phyloP scores from a whole-genome alignment of 2,888 invertebrate species.

The Ophioninae sp. region DNA sequence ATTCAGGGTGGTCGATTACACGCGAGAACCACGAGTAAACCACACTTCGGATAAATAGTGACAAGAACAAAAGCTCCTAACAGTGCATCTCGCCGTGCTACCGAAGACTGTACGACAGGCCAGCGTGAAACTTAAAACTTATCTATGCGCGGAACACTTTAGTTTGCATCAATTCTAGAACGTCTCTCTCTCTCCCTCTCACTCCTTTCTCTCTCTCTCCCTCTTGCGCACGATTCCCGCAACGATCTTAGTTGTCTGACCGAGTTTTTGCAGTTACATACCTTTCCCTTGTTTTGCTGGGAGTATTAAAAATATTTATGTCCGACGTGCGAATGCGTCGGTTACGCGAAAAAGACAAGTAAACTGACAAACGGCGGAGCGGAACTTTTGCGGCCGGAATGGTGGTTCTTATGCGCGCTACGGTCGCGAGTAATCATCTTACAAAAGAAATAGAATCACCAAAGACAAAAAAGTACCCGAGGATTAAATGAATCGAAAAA shows the following conservation, averaged over 20 bases:
- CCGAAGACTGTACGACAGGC: conserved; percentile 3
- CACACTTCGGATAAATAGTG: conserved; percentile 43
- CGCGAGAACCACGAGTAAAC: conserved; percentile 67
- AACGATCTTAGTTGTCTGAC: background rate
- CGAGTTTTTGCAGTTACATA: conserved; percentile 10
- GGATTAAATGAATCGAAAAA: background rate
- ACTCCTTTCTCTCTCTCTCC: background rate
- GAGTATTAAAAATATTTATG: conserved; percentile 31
- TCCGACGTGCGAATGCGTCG: background rate
- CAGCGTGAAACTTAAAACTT: conserved; percentile 49
- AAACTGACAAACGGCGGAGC: conserved; percentile 1
- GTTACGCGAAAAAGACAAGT: background rate
- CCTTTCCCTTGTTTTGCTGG: conserved; percentile 11
- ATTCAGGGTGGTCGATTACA: conserved; percentile 72
- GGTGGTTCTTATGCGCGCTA: background rate
- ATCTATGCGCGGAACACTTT: conserved; percentile 1
- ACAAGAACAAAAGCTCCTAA: background rate
- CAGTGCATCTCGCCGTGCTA: conserved; percentile 27
- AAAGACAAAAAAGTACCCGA: background rate
- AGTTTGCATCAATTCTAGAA: background rate
- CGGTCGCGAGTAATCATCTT: background rate
- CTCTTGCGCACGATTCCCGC: conserved; percentile 6
- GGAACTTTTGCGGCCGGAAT: background rate
- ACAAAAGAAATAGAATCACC: background rate
- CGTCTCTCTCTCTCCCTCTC: conserved; percentile 1